A percentile compares a stretch with the other conserved stretches of the same genome.
Conservation (phyloP, 2,888 invertebrate species). For the Hololepta plana region DNA sequence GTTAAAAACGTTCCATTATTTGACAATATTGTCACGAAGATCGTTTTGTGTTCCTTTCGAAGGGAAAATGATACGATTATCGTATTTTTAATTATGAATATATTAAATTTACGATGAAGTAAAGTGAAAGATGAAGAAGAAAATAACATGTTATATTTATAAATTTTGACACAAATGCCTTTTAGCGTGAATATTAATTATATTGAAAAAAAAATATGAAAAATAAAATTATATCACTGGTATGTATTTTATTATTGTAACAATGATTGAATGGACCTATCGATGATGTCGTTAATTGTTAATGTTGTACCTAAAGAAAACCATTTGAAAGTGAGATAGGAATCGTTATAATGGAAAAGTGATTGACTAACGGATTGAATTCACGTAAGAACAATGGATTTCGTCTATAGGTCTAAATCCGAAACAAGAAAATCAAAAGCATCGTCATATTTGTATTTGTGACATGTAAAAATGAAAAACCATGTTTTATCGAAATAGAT, state of each 20-base stretch:
- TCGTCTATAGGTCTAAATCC: too few species aligned
- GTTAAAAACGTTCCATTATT: constrained; percentile 25
- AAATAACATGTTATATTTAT: constrained; percentile 18
- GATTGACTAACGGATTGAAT: too few species aligned
- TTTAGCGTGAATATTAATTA: constrained; percentile 30
- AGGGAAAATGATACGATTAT: constrained; percentile 1
- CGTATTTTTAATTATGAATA: too few species aligned
- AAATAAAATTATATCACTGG: constrained; percentile 19
- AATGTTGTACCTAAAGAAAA: too few species aligned
- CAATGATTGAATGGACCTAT: too few species aligned
- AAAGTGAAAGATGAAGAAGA: background rate
- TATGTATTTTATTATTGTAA: constrained; percentile 25
- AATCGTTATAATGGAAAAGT: too few species aligned
- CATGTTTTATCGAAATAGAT: constrained; percentile 28
- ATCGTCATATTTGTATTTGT: constrained; percentile 28
- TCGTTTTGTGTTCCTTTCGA: constrained; percentile 5
- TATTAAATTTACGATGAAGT: background rate
- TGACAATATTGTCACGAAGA: constrained; percentile 23
- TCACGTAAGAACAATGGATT: too few species aligned
- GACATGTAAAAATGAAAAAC: constrained; percentile 26
- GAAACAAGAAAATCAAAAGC: too few species aligned
- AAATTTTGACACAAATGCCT: constrained; percentile 30
- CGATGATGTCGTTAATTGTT: too few species aligned
- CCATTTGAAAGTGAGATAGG: too few species aligned
- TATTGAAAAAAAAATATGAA: constrained; percentile 11